Base-by-base conservation (phyloP, 2,113 vertebrate genomes). In the Neogobius melanostomus region DNA sequence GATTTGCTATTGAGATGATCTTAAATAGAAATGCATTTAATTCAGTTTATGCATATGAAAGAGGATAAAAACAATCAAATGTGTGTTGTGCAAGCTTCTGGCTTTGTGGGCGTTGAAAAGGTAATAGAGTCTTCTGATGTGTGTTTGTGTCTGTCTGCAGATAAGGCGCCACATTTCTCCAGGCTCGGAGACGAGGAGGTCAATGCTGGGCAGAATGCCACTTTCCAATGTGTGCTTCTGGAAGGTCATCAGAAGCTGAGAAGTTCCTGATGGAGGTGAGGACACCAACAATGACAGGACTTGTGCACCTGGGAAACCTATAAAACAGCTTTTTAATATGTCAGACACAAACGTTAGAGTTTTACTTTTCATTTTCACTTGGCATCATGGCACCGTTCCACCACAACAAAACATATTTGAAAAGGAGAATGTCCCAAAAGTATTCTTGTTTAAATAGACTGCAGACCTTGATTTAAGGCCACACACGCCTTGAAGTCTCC, bases 151-250 rank as follows among this genome's bases (percentile, higher is more conserved):
- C 56, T 75, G 46, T 49, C 77, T 80, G 75, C 85, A 99, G 98
- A 97, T 3, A 98, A 98, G 90, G 95, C 97, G 0, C 96, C 98
- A 0, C 96, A 99, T 80, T 99, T 99, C 90, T 98, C 95, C 66
- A 94, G 96, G 71, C 92, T 99, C 67, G 96, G 95, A 0, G 97
- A 99, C 0, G 96, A 98, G 89, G 98, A 99, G 90, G 95, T 98
- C 81, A 99, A 99, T 0, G 96, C 97, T 0, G 97, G 96, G 64
- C 97, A 99, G 86, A 99, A 99, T 0, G 97, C 96, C 70, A 95
- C 95, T 7, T 98, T 99, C 88, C 96, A 97, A 85, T 99, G 98
- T 3, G 96, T 97, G 97, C 96, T 0, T 92, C 96, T 0, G 97
- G 96, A 64, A 92, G 95, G 49, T 94, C 95, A 0, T 88, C 94